Conservation (phyloP, 2,888 invertebrate species). For the Rotaria sp. region DNA sequence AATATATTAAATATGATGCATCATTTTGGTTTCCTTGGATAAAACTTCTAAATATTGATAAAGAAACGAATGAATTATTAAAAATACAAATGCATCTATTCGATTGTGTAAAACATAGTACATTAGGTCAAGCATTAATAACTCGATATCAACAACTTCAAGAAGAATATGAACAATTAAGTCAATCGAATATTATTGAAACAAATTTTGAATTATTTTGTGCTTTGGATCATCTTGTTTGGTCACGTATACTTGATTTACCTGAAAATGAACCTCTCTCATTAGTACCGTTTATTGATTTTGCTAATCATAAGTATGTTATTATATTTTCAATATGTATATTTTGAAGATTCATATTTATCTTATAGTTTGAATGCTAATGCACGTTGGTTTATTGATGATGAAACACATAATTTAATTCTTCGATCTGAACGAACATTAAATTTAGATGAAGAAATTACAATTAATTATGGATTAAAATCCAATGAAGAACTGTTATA, state of each 20-base stretch:
- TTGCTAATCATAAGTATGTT: not conserved
- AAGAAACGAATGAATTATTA: not conserved
- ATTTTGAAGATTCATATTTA: not conserved
- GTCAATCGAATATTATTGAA: not conserved
- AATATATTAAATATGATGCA: not conserved
- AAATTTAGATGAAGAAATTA: not conserved
- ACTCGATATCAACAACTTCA: not conserved
- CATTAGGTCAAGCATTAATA: not conserved
- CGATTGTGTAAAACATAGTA: not conserved
- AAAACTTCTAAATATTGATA: not conserved
- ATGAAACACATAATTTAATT: not conserved
- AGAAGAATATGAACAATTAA: not conserved
- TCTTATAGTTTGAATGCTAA: not conserved
- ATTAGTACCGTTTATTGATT: not conserved
- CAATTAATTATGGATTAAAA: not conserved
- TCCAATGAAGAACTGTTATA: not conserved
- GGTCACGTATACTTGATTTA: not conserved
- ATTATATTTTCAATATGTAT: not conserved
- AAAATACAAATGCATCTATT: not conserved
- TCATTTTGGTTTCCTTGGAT: not conserved
- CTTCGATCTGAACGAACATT: not conserved
- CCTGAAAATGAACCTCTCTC: not conserved
- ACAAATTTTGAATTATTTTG: not conserved
- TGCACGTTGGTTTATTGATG: slow-evolving; percentile 16
- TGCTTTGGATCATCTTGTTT: not conserved